Evolutionary conservation across 2,888 invertebrate genomes (phyloP).

Genomic region (Agelastica alni): DNA sequence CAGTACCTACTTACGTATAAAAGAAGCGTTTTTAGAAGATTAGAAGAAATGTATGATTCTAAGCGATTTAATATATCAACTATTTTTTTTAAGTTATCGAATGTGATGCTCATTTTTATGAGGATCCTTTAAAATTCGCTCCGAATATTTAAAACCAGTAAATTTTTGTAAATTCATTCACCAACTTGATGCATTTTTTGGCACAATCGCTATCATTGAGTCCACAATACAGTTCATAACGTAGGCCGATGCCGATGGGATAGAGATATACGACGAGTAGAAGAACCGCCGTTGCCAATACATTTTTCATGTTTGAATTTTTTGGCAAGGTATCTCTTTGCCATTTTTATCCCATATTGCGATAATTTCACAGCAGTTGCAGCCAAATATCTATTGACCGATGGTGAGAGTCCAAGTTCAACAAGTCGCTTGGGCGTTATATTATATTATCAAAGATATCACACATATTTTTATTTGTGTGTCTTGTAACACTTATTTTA

Average conservation of each 20-base stretch:
- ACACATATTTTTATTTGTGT: too few species aligned
- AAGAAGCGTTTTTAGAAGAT: too few species aligned
- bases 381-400: constrained; percentile 34
- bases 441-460: too few species aligned
- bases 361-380: constrained; percentile 34
- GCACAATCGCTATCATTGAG: constrained; percentile 13
- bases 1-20: too few species aligned
- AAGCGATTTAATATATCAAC: too few species aligned
- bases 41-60: too few species aligned
- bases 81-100: too few species aligned
- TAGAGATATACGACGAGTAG: too few species aligned
- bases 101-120: neutral
- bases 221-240: constrained; percentile 14
- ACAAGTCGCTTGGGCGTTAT: constrained; percentile 20
- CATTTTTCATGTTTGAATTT: constrained; percentile 31
- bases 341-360: constrained; percentile 31
- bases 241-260: constrained; percentile 16
- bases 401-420: constrained; percentile 24
- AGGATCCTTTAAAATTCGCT: neutral
- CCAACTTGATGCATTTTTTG: constrained; percentile 18
- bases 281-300: constrained; percentile 10
- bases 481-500: too few species aligned
- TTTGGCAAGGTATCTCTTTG: constrained; percentile 31
- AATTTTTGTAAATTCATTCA: constrained; percentile 2
- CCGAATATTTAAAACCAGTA: constrained; percentile 1